Evolutionary conservation across 1,140 invertebrate species (phyloP).

Genomic region (Meteorus sp.): DNA sequence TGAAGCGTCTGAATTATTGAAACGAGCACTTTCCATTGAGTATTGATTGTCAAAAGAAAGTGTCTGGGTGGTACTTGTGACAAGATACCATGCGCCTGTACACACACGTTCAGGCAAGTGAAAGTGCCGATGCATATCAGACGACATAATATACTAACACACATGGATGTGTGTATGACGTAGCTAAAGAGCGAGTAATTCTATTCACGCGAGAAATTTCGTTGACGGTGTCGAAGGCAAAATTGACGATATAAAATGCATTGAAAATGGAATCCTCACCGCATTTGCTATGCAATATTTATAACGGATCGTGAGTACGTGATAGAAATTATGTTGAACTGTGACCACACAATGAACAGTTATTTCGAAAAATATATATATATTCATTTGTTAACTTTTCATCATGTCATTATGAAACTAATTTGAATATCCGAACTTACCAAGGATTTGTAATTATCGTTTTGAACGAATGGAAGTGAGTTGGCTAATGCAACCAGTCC

Average conservation of each 20-base stretch:
- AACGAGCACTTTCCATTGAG: slow-evolving; percentile 16
- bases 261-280: background rate
- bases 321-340: too few species aligned
- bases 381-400: too few species aligned
- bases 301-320: too few species aligned
- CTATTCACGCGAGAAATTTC: too few species aligned
- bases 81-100: background rate
- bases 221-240: too few species aligned
- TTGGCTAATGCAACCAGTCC: slow-evolving; percentile 42
- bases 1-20: background rate
- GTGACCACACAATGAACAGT: too few species aligned
- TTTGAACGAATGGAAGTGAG: slow-evolving; percentile 44
- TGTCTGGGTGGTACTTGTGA: background rate
- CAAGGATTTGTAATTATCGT: slow-evolving; percentile 43
- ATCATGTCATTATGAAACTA: too few species aligned
- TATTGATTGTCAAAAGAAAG: slow-evolving; percentile 21
- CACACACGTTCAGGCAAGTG: slow-evolving; percentile 13
- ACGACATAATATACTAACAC: slow-evolving; percentile 5
- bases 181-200: background rate
- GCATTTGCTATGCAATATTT: background rate
- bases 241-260: too few species aligned
- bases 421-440: slow-evolving; percentile 34
- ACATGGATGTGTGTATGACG: background rate
- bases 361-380: too few species aligned
- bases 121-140: slow-evolving; percentile 16